Conservation (phyloP, 1,140 invertebrate genomes). For the Cardiocondyla obscurior region DNA sequence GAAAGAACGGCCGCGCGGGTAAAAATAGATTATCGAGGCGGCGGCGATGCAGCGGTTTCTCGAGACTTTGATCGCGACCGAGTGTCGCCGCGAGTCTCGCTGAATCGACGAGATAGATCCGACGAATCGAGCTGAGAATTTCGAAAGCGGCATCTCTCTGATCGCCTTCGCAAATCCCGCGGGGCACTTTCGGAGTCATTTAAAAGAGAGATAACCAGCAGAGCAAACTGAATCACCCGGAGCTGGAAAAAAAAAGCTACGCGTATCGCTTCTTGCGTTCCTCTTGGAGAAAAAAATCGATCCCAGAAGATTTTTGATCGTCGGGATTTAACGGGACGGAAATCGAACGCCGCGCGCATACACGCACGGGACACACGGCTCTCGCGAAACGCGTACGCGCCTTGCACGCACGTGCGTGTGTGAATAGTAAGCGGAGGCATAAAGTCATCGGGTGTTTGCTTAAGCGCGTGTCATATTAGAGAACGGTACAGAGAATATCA, state of each 20-base stretch:
- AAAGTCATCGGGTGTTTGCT: constrained; percentile 50
- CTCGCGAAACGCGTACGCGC: constrained; percentile 16
- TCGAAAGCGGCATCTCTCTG: too few species aligned
- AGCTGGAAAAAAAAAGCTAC: too few species aligned
- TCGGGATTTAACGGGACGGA: background rate
- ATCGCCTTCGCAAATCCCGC: too few species aligned
- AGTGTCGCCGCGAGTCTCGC: background rate
- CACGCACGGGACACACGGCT: background rate
- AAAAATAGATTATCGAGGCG: constrained; percentile 12
- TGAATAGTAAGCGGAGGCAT: constrained; percentile 22
- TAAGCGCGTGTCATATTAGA: constrained; percentile 56
- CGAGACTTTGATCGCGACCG: constrained; percentile 36
- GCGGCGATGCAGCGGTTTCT: constrained; percentile 30
- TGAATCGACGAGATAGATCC: constrained; percentile 3
- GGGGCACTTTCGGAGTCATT: too few species aligned
- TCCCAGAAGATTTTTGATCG: background rate
- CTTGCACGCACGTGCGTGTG: background rate
- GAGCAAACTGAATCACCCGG: too few species aligned
- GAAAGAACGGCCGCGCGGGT: background rate
- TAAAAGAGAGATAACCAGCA: too few species aligned
- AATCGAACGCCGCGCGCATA: background rate
- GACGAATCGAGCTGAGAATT: constrained; percentile 30
- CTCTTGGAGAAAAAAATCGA: background rate
- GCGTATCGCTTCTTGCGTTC: background rate
- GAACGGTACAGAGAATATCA: constrained; percentile 51